Conservation (phyloP, 2,113 vertebrate species). For the Tragelaphus buxtoni region DNA sequence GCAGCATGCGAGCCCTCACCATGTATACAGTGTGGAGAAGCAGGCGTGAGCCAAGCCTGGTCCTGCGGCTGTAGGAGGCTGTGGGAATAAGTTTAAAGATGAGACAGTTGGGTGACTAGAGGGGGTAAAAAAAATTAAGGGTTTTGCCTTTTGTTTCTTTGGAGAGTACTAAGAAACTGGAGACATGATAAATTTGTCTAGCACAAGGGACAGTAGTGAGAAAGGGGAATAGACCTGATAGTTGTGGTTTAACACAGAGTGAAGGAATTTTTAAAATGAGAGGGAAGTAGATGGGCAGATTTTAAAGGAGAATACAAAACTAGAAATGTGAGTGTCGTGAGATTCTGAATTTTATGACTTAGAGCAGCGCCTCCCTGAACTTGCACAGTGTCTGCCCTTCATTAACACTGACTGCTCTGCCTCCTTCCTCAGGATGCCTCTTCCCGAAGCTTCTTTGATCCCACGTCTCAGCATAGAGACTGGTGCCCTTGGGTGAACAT, state of each 20-base stretch:
- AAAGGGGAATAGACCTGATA: background rate
- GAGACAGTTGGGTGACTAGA: background rate
- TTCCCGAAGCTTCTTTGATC: conserved; percentile 87
- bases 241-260: background rate
- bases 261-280: background rate
- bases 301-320: background rate
- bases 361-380: background rate
- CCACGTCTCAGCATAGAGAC: conserved; percentile 92
- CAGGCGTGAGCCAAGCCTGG: too few species aligned
- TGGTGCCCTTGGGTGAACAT: conserved; percentile 95
- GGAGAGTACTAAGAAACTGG: background rate
- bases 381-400: rapidly evolving
- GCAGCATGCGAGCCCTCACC: rapidly evolving
- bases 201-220: background rate
- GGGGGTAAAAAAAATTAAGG: rapidly evolving
- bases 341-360: background rate
- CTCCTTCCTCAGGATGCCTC: conserved; percentile 81
- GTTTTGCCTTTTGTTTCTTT: conserved; percentile 19
- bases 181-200: background rate
- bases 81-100: background rate
- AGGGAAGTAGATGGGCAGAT: background rate
- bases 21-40: background rate
- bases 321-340: background rate
- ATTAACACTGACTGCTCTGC: background rate
- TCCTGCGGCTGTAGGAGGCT: background rate